These are phyloP conservation scores for Melanotaenia pygmaea DNA, from an alignment of 2,797 vertebrate genomes.

Conservation along the genomic window DNA sequence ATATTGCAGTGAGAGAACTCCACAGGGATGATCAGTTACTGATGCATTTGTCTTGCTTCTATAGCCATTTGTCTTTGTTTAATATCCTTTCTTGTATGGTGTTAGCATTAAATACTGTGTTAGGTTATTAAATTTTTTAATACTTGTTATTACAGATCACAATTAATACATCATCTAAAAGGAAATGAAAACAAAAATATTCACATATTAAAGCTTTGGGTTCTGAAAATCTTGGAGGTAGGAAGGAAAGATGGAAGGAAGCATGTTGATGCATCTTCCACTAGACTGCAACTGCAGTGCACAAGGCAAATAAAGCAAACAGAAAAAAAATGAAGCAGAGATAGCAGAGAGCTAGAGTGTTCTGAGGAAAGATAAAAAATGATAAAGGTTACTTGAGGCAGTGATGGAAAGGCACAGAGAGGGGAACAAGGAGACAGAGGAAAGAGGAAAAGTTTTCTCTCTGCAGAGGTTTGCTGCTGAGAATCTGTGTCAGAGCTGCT, in stretches of 20 bases:
- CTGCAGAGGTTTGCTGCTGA: constrained; percentile 61
- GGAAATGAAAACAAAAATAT: background rate
- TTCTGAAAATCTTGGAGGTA: constrained; percentile 64
- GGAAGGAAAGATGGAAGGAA: constrained; percentile 49
- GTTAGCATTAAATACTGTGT: background rate
- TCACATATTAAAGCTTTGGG: constrained; percentile 32
- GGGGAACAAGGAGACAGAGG: constrained; percentile 12
- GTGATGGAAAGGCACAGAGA: constrained; percentile 35
- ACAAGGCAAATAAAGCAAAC: constrained; percentile 65
- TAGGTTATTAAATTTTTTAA: background rate
- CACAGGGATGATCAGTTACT: constrained; percentile 21
- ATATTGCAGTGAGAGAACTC: constrained; percentile 25
- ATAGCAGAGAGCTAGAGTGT: constrained; percentile 64
- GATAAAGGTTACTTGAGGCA: constrained; percentile 52
- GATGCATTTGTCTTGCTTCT: constrained; percentile 8
- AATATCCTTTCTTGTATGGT: background rate
- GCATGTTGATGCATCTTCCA: constrained; percentile 65
- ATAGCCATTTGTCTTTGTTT: constrained; percentile 1
- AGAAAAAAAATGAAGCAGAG: constrained; percentile 40
- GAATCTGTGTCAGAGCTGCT: constrained; percentile 67
- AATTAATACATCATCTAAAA: constrained; percentile 8
- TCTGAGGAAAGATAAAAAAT: constrained; percentile 68
- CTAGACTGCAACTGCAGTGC: constrained; percentile 73
- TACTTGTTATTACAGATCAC: background rate
- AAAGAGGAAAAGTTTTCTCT: constrained; percentile 59